Evolutionary conservation across 1,140 invertebrate species (phyloP).

Genomic region (Phocides pigmalion): DNA sequence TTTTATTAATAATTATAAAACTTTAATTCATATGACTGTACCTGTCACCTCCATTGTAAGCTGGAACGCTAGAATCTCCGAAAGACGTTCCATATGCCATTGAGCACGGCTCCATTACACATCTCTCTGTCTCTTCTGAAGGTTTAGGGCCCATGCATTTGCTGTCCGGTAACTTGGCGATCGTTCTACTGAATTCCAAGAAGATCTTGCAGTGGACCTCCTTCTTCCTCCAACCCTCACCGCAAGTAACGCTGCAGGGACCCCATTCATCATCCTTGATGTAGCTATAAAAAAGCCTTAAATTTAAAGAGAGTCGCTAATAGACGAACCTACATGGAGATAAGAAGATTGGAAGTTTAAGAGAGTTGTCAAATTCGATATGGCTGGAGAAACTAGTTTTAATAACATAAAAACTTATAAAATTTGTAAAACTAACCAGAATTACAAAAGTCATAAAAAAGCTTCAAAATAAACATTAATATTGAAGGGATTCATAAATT

Average conservation of each 20-base stretch:
- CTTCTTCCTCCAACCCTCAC: conserved; percentile 92
- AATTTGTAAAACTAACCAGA: too few species aligned
- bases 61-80: conserved; percentile 85
- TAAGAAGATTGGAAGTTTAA: neutral
- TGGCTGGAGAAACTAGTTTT: conserved; percentile 17
- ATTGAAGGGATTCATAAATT: too few species aligned
- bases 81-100: conserved; percentile 85
- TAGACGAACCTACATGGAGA: neutral
- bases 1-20: too few species aligned
- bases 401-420: too few species aligned
- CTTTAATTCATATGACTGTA: too few species aligned
- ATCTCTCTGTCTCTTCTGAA: conserved; percentile 90
- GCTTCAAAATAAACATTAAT: too few species aligned
- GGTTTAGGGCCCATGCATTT: conserved; percentile 94
- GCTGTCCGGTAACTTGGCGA: conserved; percentile 93
- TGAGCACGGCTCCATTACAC: conserved; percentile 90
- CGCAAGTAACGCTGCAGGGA: conserved; percentile 94
- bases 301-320: neutral
- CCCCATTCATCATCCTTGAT: conserved; percentile 91
- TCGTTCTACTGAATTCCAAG: conserved; percentile 94
- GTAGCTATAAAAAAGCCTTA: conserved; percentile 69
- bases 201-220: conserved; percentile 96
- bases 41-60: conserved; percentile 69
- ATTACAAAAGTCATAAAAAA: too few species aligned
- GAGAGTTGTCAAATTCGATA: neutral